These are phyloP conservation scores for Hippopotamus amphibius DNA, from an alignment of 2,113 vertebrate species.

Conservation along the genomic window DNA sequence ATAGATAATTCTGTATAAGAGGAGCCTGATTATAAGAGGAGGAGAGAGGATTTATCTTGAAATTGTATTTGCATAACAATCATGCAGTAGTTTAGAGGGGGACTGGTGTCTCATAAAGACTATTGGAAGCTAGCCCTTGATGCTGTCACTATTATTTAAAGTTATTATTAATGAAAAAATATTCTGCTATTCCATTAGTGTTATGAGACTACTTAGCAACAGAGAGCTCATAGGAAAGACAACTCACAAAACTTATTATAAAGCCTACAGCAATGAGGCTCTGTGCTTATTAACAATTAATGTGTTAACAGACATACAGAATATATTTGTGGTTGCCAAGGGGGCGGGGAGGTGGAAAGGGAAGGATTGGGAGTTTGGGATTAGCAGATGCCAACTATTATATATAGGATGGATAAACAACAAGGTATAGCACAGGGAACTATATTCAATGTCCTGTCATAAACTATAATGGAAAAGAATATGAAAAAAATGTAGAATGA, in stretches of 20 bases:
- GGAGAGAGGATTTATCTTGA: not conserved
- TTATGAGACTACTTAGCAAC: slow-evolving; percentile 24
- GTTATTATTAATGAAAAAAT: slow-evolving; percentile 29
- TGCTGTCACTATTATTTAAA: not conserved
- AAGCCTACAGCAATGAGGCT: not conserved
- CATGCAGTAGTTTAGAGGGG: not conserved
- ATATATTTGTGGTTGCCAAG: not conserved
- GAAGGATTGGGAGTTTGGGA: not conserved
- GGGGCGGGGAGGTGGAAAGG: not conserved
- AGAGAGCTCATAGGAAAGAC: not conserved
- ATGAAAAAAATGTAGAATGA: not conserved
- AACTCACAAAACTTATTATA: not conserved
- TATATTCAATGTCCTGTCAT: not conserved
- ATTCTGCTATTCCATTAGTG: not conserved
- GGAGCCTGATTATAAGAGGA: not conserved
- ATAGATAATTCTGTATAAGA: not conserved
- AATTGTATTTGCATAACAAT: slow-evolving; percentile 3
- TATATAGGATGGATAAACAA: not conserved
- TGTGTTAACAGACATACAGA: not conserved
- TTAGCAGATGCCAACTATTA: not conserved
- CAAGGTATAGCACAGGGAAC: not conserved
- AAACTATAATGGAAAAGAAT: not conserved
- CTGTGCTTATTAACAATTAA: not conserved
- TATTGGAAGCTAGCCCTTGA: not conserved
- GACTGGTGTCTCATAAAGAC: not conserved